Conservation (phyloP, 2,888 invertebrate genomes). For the Drosophila recens region DNA sequence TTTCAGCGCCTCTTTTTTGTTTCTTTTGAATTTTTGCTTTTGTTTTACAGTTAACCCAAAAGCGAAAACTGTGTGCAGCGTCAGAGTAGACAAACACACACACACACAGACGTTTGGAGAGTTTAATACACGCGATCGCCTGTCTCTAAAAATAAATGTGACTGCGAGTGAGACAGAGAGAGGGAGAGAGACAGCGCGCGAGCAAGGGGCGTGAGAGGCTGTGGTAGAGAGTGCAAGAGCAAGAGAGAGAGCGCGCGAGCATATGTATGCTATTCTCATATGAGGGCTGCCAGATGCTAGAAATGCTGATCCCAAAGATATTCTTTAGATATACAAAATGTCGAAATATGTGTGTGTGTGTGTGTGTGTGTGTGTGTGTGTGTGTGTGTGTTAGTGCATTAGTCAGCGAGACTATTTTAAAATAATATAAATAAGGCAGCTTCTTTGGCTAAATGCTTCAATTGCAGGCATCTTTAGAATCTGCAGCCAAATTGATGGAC, state of each 20-base stretch:
- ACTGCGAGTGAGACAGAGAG: constrained; percentile 21
- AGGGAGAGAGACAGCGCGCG: background rate
- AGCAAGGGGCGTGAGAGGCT: constrained; percentile 9
- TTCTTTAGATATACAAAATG: constrained; percentile 21
- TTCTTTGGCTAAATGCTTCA: constrained; percentile 13
- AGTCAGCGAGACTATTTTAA: constrained; percentile 54
- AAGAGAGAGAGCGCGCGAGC: constrained; percentile 9
- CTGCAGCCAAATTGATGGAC: constrained; percentile 18
- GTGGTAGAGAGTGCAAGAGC: background rate
- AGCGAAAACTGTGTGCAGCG: constrained; percentile 26
- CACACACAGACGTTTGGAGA: constrained; percentile 4
- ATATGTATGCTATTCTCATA: constrained; percentile 12
- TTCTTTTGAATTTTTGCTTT: background rate
- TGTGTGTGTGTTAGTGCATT: constrained; percentile 31
- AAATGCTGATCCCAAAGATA: constrained; percentile 43
- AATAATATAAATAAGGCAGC: constrained; percentile 32
- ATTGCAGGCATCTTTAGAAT: constrained; percentile 28
- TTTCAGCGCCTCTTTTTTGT: constrained; percentile 2
- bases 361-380: constrained; percentile 12
- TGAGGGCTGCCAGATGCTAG: constrained; percentile 45
- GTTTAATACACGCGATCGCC: constrained; percentile 42
- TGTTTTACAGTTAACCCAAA: constrained; percentile 39
- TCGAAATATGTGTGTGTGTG: constrained; percentile 6
- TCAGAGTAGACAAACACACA: constrained; percentile 17
- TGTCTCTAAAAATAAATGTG: constrained; percentile 55